Evolutionary conservation across 1,140 invertebrate genomes (phyloP), one percentile per base, ranked within the genome.

Genomic region (Nasonia longicornis): DNA sequence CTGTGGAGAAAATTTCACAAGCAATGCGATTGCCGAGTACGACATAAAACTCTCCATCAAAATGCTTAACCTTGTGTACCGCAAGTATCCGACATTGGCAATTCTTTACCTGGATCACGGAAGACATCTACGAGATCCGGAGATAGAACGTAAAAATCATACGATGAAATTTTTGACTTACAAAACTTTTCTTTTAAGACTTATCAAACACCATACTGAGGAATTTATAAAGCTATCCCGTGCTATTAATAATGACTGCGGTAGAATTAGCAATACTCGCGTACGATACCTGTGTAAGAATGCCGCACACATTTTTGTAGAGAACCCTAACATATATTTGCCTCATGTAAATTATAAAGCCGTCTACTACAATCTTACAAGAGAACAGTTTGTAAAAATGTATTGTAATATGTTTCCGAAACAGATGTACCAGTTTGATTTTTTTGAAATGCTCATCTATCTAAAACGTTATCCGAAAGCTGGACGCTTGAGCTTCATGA

Each of bases 1-100:
- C 2, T 89, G 88, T 72, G 58, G 77, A 2, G 85, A 87, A 11
- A 8, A 35, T 0, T 89, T 88, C 26, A 31, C 77, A 10, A 83
- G 58, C 20, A 10, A 84, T 6, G 79, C n/a, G 0, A 79, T 88
- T 4, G n/a, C 81, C 0, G 6, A 82, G 14, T 58, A 72, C 0
- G 83, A 74, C 64, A 78, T 87, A 14, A 64, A 77, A 1, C n/a
- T 87, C 0, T 79, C 73, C 0, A 14, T 58, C 0, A 77, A 74
- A 0, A 42, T 77, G 11, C 3, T 85, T 1, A 64, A 84, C 12
- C 72, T 20, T n/a, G 69, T 87, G 7, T 87, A 82, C 35, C 45
- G 45, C 1, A 84, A 22, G n/a, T 79, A 85, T 67, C 86, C 86
- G 0, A 52, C 85, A 26, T n/a, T 87, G 0, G 35, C 83, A 0